These are phyloP conservation scores for Globodera ellingtonae DNA, from an alignment of 1,140 invertebrate species.

Conservation along the genomic window DNA sequence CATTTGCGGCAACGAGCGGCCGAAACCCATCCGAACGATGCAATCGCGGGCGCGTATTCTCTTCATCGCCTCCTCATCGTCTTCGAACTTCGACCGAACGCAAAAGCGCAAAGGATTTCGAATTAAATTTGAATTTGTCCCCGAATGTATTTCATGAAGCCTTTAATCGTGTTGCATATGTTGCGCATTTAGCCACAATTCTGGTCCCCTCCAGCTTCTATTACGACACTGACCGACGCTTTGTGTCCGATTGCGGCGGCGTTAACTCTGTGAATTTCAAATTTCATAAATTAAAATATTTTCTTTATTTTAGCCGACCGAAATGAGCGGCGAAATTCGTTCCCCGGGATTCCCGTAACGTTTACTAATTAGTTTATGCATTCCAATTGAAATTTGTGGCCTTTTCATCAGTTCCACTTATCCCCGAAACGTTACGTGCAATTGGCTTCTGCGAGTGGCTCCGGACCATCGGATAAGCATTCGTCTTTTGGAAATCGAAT, in stretches of 20 bases:
- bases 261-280: conserved; percentile 2
- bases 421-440: conserved; percentile 46
- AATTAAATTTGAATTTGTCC: conserved; percentile 1
- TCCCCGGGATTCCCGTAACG: conserved; percentile 20
- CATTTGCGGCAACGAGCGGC: conserved; percentile 38
- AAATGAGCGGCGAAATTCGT: conserved; percentile 35
- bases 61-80: conserved; percentile 28
- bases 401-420: conserved; percentile 46
- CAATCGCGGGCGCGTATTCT: conserved; percentile 26
- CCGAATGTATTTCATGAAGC: background rate
- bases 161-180: conserved; percentile 1
- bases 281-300: conserved; percentile 33
- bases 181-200: conserved; percentile 27
- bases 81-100: background rate
- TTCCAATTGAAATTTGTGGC: conserved; percentile 8
- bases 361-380: background rate
- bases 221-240: background rate
- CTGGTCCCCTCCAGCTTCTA: conserved; percentile 23
- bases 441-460: conserved; percentile 47
- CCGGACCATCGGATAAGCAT: conserved; percentile 46
- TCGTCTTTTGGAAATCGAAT: conserved; percentile 43
- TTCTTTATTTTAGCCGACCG: conserved; percentile 30
- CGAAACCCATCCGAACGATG: conserved; percentile 32
- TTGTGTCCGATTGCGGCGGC: conserved; percentile 19
- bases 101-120: conserved; percentile 24